A percentile compares a stretch with the other conserved stretches of the same genome.
phyloP scores from a whole-genome alignment of 2,888 invertebrate species.

The Yponomeuta cagnagella region DNA sequence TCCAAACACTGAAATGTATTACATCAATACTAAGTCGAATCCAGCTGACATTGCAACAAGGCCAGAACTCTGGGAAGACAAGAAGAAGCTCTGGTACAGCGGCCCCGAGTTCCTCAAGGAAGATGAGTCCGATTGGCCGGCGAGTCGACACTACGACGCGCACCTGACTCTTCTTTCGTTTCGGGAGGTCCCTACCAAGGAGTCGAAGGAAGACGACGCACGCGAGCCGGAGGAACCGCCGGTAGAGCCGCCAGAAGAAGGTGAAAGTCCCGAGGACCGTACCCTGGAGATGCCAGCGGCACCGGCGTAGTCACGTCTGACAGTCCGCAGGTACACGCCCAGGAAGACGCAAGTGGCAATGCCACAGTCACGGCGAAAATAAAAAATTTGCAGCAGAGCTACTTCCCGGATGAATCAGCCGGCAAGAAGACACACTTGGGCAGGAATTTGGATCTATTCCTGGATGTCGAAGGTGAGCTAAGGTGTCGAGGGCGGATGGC shows the following conservation, averaged over 20 bases:
- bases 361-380: not conserved
- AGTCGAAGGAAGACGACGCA: too few species aligned
- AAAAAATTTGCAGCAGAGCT: constrained; percentile 2
- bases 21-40: constrained; percentile 13
- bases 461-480: constrained; percentile 10
- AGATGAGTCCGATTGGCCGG: not conserved
- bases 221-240: too few species aligned
- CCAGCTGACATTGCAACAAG: constrained; percentile 19
- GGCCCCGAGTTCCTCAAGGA: constrained; percentile 17
- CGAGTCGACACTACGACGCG: too few species aligned
- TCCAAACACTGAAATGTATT: not conserved
- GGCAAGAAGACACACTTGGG: constrained; percentile 12
- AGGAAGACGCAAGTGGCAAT: not conserved
- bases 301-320: too few species aligned
- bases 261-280: too few species aligned
- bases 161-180: too few species aligned
- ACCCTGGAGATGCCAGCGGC: too few species aligned
- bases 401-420: constrained; percentile 13
- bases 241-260: too few species aligned
- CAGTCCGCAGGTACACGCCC: too few species aligned
- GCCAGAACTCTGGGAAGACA: constrained; percentile 14
- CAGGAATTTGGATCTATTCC: constrained; percentile 11
- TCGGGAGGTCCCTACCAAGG: too few species aligned
- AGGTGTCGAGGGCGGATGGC: too few species aligned
- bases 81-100: constrained; percentile 17